Percentiles rank a stretch among this genome's conserved stretches.
These are phyloP conservation scores for Drosophila jambulina DNA, from an alignment of 1,140 invertebrate genomes.

Conservation along the genomic window DNA sequence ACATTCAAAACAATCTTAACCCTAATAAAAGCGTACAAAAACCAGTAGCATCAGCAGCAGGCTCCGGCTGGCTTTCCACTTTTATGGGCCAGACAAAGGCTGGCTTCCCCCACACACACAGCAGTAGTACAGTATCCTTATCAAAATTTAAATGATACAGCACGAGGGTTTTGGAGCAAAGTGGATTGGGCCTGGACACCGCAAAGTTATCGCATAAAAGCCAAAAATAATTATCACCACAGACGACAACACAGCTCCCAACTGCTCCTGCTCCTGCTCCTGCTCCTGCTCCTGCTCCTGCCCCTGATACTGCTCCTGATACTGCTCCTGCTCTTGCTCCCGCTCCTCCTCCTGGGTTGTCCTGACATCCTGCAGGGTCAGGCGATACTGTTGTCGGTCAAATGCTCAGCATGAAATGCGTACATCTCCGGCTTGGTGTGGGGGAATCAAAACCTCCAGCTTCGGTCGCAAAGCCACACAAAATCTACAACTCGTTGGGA, in stretches of 20 bases:
- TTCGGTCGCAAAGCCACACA: slow-evolving; percentile 43
- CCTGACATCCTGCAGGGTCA: slow-evolving; percentile 31
- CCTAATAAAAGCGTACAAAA: slow-evolving; percentile 73
- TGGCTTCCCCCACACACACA: slow-evolving; percentile 19
- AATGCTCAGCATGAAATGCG: slow-evolving; percentile 53
- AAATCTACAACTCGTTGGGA: slow-evolving; percentile 54
- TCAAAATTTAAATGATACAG: slow-evolving; percentile 71
- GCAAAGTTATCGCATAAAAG: slow-evolving; percentile 82
- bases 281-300: slow-evolving; percentile 5
- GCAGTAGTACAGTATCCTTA: slow-evolving; percentile 59
- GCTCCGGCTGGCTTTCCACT: slow-evolving; percentile 52
- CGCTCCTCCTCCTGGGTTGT: background rate
- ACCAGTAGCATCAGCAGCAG: slow-evolving; percentile 4
- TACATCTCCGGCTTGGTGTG: slow-evolving; percentile 14
- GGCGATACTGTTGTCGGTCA: slow-evolving; percentile 57
- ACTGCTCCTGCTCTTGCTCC: slow-evolving; percentile 5
- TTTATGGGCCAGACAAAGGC: slow-evolving; percentile 69
- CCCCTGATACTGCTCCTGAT: background rate
- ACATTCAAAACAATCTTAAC: slow-evolving; percentile 64
- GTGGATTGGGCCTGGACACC: slow-evolving; percentile 43
- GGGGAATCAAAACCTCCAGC: slow-evolving; percentile 15
- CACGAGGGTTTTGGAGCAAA: slow-evolving; percentile 25
- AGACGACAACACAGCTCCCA: slow-evolving; percentile 68
- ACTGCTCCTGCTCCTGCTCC: slow-evolving; percentile 6
- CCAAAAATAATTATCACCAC: slow-evolving; percentile 82